A percentile compares a stretch with the other conserved stretches of the same genome.
Evolutionary conservation across 1,140 invertebrate species (phyloP).

Genomic region (Drosophila pseudoananassae): DNA sequence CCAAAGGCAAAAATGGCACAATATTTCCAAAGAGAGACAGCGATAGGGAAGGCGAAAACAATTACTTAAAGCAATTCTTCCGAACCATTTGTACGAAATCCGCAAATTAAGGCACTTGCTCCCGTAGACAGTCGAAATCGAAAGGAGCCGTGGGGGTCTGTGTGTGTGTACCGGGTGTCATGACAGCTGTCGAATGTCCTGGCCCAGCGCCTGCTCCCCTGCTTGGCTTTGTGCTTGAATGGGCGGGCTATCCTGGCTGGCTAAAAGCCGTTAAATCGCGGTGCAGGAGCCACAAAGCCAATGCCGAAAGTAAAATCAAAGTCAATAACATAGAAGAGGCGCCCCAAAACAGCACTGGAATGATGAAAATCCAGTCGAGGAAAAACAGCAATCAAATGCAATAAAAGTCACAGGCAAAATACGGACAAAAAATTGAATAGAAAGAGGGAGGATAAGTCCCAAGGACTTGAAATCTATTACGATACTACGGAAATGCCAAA

Average conservation of each 20-base stretch:
- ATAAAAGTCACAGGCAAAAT: conserved; percentile 49
- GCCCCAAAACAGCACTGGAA: conserved; percentile 11
- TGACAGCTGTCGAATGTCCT: conserved; percentile 59
- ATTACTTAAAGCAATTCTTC: conserved; percentile 81
- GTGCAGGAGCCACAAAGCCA: conserved; percentile 61
- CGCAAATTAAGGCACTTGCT: conserved; percentile 80
- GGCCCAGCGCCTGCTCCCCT: neutral
- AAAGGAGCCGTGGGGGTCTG: conserved; percentile 7
- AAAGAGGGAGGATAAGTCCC: neutral
- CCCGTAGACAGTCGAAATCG: conserved; percentile 14
- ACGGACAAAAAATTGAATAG: conserved; percentile 9
- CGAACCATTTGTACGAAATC: conserved; percentile 77
- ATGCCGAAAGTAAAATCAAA: conserved; percentile 72
- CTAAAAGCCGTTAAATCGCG: conserved; percentile 19
- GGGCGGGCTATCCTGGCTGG: conserved; percentile 31
- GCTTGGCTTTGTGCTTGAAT: conserved; percentile 42
- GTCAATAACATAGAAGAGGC: conserved; percentile 58
- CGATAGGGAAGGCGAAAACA: conserved; percentile 54
- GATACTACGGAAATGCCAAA: neutral
- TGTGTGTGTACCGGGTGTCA: conserved; percentile 21
- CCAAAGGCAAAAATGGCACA: conserved; percentile 40
- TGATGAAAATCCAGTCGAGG: conserved; percentile 33
- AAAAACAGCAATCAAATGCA: conserved; percentile 64
- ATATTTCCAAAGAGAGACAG: conserved; percentile 21
- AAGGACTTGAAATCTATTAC: neutral